Base-by-base conservation (phyloP, 2,888 invertebrate genomes). In the Heliconius erato region DNA sequence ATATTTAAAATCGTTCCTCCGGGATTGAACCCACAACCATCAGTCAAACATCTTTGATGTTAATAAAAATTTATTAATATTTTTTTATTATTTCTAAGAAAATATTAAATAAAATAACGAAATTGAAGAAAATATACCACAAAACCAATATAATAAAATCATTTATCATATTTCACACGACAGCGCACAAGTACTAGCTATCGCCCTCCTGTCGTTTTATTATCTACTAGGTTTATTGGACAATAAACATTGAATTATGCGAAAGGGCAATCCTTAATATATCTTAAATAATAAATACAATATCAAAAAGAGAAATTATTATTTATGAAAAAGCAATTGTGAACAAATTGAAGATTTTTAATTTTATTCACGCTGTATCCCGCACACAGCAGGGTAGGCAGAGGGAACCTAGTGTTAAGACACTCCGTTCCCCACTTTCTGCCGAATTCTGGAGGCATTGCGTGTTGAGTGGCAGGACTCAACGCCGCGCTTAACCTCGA, bases 201-300 rank as follows among this genome's bases (percentile, higher is more conserved):
- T 83, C 81, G 49, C 74, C 82, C 79, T 44, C 81, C 83, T 54
- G 65, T 78, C 78, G 82, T 83, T 83, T 79, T 82, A 83, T 79
- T 81, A 68, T 79, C 26, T 72, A 74, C 32, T 72, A 82, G 59
- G 54, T 83, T 82, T 82, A 82, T 82, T 72, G 67, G 74, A 67
- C 69, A 76, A 83, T 83, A 82, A 82, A 83, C 72, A 74, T 81
- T 82, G 80, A 84, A 78, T 82, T 82, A 82, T 81, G 54, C 32
- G 80, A 78, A 78, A 74, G 40, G 68, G 40, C 68, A 32, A 72
- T 49, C 59, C 63, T 83, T 72, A 84, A 80, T 80, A 65, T 69
- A 44, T 74, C 35, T 32, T 72, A 67, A 32, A 72, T 81, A 77
- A 77, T 81, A 81, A 81, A 78, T 44, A 67, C 28, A 11, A 78